Base-by-base conservation (phyloP, 1,140 invertebrate species). In the Macrobrachium nipponense region DNA sequence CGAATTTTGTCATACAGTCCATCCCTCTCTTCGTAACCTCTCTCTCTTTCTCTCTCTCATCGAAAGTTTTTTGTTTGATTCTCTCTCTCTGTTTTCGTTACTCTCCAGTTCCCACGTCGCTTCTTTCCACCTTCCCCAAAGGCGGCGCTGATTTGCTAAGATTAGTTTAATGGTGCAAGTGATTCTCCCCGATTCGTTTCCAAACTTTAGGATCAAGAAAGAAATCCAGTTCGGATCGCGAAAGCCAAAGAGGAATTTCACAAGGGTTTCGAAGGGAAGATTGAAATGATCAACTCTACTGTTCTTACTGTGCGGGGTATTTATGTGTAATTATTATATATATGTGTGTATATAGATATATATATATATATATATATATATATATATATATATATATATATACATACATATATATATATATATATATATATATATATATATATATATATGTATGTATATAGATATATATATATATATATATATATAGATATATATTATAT, bases 401-500 rank as follows among this genome's bases (percentile, higher is more conserved):
- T 27, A 17, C 12, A 66, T 66, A 66, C 12, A 27, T 66, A 66
- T 66, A 66, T 66, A 66, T 66, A 66, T 66, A 20, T 66, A 66
- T 66, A 66, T 66, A 66, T 66, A 66, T 66, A 66, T 27, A 66
- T 66, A 66, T 66, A 66, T 5, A 66, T 66, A 20, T 68, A 68
- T 66, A 66, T 66, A 66, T 66, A 27, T 66, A 66, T 66, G 12
- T 66, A 66, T 66, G 12, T 66, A 66, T 15, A 8, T 17, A 66
- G 0, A 8, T 17, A 66, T 66, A 7, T 66, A 66, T 23, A 7
- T 66, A 66, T 66, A 10, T 0, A 0, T 66, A 27, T 66, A 66
- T 66, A 12, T 51, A 51, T 51, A 51, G 4, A 51, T 51, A 51
- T 51, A 51, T 6, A 10, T 0, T 51, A 51, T 51, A 36, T 2